Percentiles rank a stretch among this genome's conserved stretches.
Conservation (phyloP, 2,888 invertebrate species). For the Apodemia duryi region DNA sequence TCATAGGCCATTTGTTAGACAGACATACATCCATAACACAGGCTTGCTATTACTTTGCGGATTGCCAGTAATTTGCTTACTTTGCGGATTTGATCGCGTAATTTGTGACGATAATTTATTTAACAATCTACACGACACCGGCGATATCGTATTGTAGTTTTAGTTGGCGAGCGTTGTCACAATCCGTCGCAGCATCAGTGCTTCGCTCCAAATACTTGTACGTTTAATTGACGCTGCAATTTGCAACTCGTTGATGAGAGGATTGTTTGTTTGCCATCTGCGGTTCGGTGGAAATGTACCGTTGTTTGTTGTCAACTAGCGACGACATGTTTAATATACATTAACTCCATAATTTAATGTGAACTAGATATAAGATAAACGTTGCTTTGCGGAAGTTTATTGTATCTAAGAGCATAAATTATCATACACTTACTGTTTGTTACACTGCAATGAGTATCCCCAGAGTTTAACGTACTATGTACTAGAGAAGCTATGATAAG, state of each 20-base stretch:
- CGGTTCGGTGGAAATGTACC: background rate
- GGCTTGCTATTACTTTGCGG: no score
- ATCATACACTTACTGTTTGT: background rate
- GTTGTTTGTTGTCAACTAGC: background rate
- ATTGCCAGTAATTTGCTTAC: background rate
- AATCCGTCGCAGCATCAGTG: background rate
- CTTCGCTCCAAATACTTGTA: background rate
- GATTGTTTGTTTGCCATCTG: background rate
- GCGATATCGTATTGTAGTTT: background rate
- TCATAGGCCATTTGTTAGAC: no score
- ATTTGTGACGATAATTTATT: background rate
- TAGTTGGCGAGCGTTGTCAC: background rate
- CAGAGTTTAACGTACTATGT: no score
- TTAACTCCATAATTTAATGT: background rate
- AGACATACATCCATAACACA: no score
- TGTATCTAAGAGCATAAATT: background rate
- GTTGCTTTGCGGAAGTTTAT: background rate
- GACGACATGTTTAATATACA: background rate
- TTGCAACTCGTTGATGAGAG: background rate
- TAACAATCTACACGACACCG: background rate
- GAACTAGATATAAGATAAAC: background rate
- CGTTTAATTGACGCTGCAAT: background rate
- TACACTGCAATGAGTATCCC: no score
- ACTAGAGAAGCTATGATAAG: no score
- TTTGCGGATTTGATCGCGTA: background rate